phyloP scores from a whole-genome alignment of 2,888 invertebrate species.

The Dynastes hyllus region DNA sequence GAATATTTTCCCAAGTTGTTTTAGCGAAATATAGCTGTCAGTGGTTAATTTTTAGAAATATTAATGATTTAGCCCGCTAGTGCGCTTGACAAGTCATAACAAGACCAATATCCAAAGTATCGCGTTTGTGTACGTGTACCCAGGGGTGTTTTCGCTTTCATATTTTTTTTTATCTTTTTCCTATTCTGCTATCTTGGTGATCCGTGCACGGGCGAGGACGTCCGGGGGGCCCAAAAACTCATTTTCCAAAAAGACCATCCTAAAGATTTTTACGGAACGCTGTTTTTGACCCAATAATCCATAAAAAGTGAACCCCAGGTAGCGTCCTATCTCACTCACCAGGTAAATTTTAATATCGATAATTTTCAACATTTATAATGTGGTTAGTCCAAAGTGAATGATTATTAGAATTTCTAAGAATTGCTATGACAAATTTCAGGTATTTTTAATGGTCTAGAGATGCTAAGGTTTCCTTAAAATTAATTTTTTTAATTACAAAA shows the following conservation, averaged over 20 bases:
- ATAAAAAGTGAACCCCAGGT: conserved; percentile 60
- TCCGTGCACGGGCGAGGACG: too few relatives aligned
- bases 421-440: background rate
- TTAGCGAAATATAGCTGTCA: conserved; percentile 38
- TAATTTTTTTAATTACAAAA: too few relatives aligned
- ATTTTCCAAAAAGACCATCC: conserved; percentile 48
- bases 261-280: conserved; percentile 56
- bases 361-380: conserved; percentile 33
- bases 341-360: conserved; percentile 48
- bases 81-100: conserved; percentile 42
- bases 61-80: conserved; percentile 46
- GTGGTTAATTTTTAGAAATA: conserved; percentile 40
- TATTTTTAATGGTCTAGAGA: background rate
- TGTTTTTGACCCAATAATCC: conserved; percentile 65
- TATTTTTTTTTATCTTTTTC: conserved; percentile 33
- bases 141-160: conserved; percentile 19
- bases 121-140: conserved; percentile 26
- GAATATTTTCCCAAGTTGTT: conserved; percentile 3
- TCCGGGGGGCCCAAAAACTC: too few relatives aligned
- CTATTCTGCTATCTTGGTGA: conserved; percentile 22
- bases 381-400: conserved; percentile 25
- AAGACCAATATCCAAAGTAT: conserved; percentile 46
- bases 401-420: conserved; percentile 21
- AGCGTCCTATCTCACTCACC: conserved; percentile 46
- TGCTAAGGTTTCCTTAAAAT: too few relatives aligned